A percentile compares a stretch with the other conserved stretches of the same genome.
These are phyloP conservation scores for Caenorhabditis sulstoni DNA, from an alignment of 2,888 invertebrate genomes.

Conservation along the genomic window DNA sequence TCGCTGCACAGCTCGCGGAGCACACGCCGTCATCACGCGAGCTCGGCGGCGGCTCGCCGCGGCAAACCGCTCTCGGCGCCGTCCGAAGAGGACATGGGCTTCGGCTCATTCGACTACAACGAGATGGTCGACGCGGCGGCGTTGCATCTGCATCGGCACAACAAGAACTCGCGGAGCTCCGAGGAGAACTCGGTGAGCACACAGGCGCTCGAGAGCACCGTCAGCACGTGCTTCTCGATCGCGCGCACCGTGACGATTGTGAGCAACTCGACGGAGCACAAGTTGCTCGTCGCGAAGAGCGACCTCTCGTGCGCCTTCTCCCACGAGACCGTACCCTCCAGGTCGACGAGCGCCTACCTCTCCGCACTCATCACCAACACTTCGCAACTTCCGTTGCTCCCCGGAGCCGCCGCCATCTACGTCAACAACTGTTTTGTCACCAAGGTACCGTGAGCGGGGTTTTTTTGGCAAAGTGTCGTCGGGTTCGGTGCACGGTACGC, in stretches of 20 bases:
- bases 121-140: constrained; percentile 72
- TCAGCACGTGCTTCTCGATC: constrained; percentile 81
- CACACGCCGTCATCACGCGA: constrained; percentile 63
- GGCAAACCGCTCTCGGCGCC: constrained; percentile 66
- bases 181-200: constrained; percentile 65
- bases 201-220: constrained; percentile 79
- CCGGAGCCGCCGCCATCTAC: constrained; percentile 81
- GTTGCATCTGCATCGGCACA: constrained; percentile 50
- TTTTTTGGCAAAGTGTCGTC: too few relatives aligned
- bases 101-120: constrained; percentile 79
- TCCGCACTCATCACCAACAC: constrained; percentile 81
- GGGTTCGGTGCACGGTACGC: too few relatives aligned
- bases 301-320: constrained; percentile 81
- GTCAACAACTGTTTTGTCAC: constrained; percentile 82
- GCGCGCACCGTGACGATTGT: constrained; percentile 81
- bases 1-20: constrained; percentile 48
- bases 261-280: constrained; percentile 81
- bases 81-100: constrained; percentile 79
- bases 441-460: too few relatives aligned
- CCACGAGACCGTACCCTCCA: constrained; percentile 81
- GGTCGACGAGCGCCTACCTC: constrained; percentile 81
- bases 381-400: constrained; percentile 81
- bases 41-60: constrained; percentile 57
- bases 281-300: constrained; percentile 74
- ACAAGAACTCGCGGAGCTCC: constrained; percentile 56